Base-by-base conservation (phyloP, 2,113 vertebrate genomes). In the Potamarius usumacintae region DNA sequence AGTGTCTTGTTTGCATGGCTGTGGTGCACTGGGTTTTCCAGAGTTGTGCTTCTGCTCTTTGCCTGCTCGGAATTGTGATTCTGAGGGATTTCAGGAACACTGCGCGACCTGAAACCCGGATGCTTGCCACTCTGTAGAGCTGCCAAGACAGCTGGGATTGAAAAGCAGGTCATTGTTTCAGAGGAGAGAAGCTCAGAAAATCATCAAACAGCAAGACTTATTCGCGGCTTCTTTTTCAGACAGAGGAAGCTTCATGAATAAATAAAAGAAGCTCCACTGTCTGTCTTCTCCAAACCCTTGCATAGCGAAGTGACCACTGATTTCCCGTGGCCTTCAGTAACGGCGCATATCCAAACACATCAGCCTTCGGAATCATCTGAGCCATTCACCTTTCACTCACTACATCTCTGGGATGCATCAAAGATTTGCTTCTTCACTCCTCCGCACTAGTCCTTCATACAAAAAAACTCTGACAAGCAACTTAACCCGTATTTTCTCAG, bases 121-220 rank as follows among this genome's bases (percentile, higher is more conserved):
- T 52, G 25, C 77, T 74, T 78, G 84, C 22, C 48, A 50, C 50
- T 62, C 84, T 86, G 69, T 62, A 53, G 72, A 11, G 9, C 50
- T 62, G 62, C 89, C 84, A 88, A 80, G 65, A 86, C 7, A 52
- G 76, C 57, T 84, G 60, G 80, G 55, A 63, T 88, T 27, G 71
- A 34, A 85, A 82, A 82, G 90, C 82, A 88, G 90, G 90, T 91
- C 88, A 86, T 92, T 92, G 93, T 94, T 94, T 92, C 92, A 92
- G 91, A 93, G 94, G 86, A 94, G 94, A 92, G 76, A 86, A 86
- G 92, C 90, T 88, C 79, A 83, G 78, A 78, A 80, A 71, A 52
- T 58, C 79, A 83, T 90, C 85, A 87, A 83, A 89, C 53, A 65
- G 55, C 52, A 80, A 52, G 34, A 65, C 52, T 69, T 86, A 60